Evolutionary conservation across 92 coral and sea anemone genomes (phyloP).

Genomic region (Diadumene lineata): DNA sequence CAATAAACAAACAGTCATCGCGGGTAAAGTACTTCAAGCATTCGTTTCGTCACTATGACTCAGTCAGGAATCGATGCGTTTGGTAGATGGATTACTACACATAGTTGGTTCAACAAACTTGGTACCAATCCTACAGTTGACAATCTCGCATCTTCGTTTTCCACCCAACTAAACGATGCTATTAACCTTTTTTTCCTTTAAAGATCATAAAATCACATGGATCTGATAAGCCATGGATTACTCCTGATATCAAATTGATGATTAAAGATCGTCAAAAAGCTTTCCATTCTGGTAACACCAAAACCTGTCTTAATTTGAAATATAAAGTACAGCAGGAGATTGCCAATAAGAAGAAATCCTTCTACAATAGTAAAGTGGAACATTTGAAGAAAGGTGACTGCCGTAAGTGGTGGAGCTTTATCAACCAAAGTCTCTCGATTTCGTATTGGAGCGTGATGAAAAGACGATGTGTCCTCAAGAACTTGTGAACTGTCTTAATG

Average conservation of each 20-base stretch:
- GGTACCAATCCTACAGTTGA: background rate
- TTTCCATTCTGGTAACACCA: background rate
- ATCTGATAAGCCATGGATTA: background rate
- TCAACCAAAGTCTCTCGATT: background rate
- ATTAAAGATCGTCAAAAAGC: background rate
- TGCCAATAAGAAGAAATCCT: background rate
- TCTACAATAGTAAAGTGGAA: background rate
- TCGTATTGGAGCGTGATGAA: background rate
- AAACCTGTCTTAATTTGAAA: background rate
- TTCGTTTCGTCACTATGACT: too few species aligned
- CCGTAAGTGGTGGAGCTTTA: background rate
- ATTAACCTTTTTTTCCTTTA: background rate
- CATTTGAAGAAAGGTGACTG: background rate
- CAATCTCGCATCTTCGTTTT: background rate
- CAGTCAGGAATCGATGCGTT: too few species aligned
- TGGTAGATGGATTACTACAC: background rate
- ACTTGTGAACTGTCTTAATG: background rate
- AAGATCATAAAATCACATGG: background rate
- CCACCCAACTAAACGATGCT: background rate
- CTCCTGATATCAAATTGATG: background rate
- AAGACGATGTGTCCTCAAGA: background rate
- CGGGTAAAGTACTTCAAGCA: too few species aligned
- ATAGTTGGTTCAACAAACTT: background rate
- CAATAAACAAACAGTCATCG: too few species aligned
- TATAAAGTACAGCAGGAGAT: background rate